These are phyloP conservation scores for Onthophagus sagittarius DNA, from an alignment of 2,888 invertebrate species.

Conservation along the genomic window DNA sequence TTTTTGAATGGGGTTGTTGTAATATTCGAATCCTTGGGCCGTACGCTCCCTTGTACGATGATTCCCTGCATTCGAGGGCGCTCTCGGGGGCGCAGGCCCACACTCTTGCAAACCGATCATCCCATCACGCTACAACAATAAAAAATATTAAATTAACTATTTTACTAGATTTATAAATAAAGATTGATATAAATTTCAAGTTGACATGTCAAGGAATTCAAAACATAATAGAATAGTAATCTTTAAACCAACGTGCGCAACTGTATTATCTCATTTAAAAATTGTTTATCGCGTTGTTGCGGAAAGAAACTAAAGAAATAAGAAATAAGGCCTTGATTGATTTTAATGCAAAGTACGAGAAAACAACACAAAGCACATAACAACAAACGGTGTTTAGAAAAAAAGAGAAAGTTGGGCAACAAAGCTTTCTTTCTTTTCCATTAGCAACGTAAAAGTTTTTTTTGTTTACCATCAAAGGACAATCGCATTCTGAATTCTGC, in stretches of 20 bases:
- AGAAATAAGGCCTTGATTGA: neutral
- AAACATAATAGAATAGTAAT: neutral
- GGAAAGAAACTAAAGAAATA: neutral
- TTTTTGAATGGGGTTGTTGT: constrained; percentile 52
- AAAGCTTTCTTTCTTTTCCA: neutral
- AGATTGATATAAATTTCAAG: neutral
- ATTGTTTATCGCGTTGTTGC: neutral
- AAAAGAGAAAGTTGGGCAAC: neutral
- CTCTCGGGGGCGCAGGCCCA: constrained; percentile 49
- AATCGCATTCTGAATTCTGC: neutral
- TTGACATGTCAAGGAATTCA: neutral
- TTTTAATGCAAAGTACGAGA: neutral
- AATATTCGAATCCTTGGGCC: constrained; percentile 54
- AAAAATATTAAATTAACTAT: too few relatives aligned
- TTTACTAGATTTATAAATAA: too few relatives aligned
- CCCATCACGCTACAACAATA: constrained; percentile 49
- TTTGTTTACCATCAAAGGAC: neutral
- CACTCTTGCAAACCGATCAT: constrained; percentile 52
- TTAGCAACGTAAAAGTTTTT: neutral
- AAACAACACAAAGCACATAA: neutral
- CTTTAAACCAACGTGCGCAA: neutral
- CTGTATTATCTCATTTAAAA: neutral
- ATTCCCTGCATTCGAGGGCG: constrained; percentile 37
- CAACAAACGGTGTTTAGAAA: neutral
- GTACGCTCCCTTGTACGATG: constrained; percentile 45